A percentile compares a stretch with the other conserved stretches of the same genome.
Conservation (phyloP, 2,113 vertebrate species). For the Macquaria australasica region DNA sequence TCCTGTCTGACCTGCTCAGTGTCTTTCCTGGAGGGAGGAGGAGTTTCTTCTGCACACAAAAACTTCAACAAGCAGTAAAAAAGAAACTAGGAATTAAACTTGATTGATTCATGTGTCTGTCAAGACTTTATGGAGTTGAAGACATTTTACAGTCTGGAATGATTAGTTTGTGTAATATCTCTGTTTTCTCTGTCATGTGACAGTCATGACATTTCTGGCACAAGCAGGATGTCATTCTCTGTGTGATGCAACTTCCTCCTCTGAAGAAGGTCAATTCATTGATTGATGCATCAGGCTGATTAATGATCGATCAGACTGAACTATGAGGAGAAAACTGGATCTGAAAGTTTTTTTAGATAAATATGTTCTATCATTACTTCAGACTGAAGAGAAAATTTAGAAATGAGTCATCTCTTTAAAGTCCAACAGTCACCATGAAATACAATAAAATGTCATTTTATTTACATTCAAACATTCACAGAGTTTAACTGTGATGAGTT, state of each 20-base stretch:
- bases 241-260: too few species aligned
- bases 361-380: background rate
- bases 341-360: background rate
- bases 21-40: background rate
- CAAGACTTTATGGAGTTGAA: background rate
- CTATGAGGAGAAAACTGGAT: too few species aligned
- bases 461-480: background rate
- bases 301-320: too few species aligned
- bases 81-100: background rate
- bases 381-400: background rate
- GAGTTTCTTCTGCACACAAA: background rate
- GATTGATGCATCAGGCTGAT: too few species aligned
- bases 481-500: background rate
- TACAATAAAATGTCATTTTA: background rate
- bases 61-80: background rate
- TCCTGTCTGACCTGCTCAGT: background rate
- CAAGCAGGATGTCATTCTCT: too few species aligned
- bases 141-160: background rate
- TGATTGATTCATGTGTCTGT: background rate
- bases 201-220: too few species aligned
- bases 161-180: background rate
- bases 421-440: slow-evolving; percentile 1
- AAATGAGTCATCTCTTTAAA: background rate
- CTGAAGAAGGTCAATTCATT: too few species aligned
- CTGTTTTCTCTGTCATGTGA: background rate